These are phyloP conservation scores for Noctua janthina DNA, from an alignment of 2,888 invertebrate genomes.

Conservation along the genomic window DNA sequence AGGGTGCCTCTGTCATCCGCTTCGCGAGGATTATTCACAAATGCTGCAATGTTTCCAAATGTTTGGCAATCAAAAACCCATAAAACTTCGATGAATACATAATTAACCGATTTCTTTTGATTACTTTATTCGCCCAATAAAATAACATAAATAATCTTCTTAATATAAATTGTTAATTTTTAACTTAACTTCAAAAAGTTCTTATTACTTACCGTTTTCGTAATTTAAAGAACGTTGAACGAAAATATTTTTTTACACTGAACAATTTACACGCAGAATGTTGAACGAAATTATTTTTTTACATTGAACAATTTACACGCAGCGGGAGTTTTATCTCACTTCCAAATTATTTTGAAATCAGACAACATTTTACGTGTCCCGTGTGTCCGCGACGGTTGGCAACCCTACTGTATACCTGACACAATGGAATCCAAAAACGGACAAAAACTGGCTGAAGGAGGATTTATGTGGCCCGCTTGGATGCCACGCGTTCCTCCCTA, in stretches of 20 bases:
- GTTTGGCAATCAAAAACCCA: conserved; percentile 30
- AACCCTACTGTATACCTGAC: conserved; percentile 79
- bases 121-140: conserved; percentile 41
- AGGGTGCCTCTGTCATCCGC: conserved; percentile 57
- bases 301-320: conserved; percentile 55
- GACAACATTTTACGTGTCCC: conserved; percentile 59
- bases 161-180: conserved; percentile 10
- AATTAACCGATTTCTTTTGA: conserved; percentile 23
- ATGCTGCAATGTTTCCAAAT: conserved; percentile 2
- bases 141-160: conserved; percentile 33
- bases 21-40: conserved; percentile 26
- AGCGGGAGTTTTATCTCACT: conserved; percentile 50
- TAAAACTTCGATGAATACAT: conserved; percentile 33
- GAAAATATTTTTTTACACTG: conserved; percentile 17
- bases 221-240: conserved; percentile 7
- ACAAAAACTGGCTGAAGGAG: conserved; percentile 78
- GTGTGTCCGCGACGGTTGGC: conserved; percentile 54
- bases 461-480: conserved; percentile 76
- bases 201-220: conserved; percentile 15
- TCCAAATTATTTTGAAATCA: conserved; percentile 56
- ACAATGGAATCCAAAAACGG: conserved; percentile 83
- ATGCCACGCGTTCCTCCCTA: conserved; percentile 68
- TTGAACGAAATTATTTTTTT: conserved; percentile 15
- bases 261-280: conserved; percentile 56
- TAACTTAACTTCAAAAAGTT: conserved; percentile 7